phyloP scores from a whole-genome alignment of 2,113 vertebrate genomes.

The Eupsittula cactorum region DNA sequence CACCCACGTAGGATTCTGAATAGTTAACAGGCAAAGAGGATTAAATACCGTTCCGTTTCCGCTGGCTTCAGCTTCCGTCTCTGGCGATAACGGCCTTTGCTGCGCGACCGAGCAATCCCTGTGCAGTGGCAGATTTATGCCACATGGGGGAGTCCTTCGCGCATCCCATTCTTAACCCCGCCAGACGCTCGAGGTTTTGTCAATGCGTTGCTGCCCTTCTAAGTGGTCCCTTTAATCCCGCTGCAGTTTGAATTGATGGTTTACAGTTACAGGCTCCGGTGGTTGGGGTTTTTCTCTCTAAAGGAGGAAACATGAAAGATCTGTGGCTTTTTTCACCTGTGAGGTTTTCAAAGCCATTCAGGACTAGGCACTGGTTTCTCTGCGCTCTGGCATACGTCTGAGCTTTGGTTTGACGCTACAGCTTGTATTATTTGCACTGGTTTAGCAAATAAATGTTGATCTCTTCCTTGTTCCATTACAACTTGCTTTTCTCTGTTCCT shows the following conservation, averaged over 20 bases:
- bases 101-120: neutral
- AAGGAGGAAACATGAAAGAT: neutral
- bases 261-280: neutral
- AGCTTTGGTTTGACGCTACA: neutral
- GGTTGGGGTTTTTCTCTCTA: neutral
- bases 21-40: neutral
- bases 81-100: neutral
- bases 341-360: neutral
- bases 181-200: neutral
- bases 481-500: neutral
- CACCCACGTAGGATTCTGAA: fast-evolving
- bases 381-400: neutral
- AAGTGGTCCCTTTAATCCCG: neutral
- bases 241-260: neutral
- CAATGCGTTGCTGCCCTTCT: neutral
- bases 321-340: neutral
- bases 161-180: neutral
- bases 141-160: conserved; percentile 61
- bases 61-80: neutral
- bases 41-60: neutral
- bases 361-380: neutral
- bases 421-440: neutral
- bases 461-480: neutral
- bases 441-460: neutral
- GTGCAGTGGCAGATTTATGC: conserved; percentile 46